Percentiles rank a stretch among this genome's conserved stretches.
Evolutionary conservation across 2,888 invertebrate genomes (phyloP).

Genomic region (Eristalinus aeneus): DNA sequence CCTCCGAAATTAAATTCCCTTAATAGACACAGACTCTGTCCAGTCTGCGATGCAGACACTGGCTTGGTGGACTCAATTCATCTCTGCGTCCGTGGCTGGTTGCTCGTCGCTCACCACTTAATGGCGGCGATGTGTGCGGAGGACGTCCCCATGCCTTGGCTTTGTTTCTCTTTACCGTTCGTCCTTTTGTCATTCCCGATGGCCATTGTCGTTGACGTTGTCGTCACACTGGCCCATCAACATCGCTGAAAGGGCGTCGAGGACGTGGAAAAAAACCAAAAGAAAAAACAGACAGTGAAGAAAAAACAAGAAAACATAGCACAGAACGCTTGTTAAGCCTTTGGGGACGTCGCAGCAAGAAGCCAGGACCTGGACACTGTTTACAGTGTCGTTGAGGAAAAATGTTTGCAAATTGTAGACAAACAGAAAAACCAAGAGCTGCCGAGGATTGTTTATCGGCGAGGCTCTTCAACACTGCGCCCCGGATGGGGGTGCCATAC

Average conservation of each 20-base stretch:
- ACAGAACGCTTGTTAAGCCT: conserved; percentile 29
- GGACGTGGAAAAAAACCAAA: background rate
- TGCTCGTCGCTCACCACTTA: background rate
- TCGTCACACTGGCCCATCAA: conserved; percentile 3
- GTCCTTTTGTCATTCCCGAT: conserved; percentile 40
- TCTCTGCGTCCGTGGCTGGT: background rate
- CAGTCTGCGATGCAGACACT: conserved; percentile 24
- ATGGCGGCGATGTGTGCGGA: conserved; percentile 8
- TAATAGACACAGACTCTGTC: conserved; percentile 38
- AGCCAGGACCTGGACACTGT: conserved; percentile 41
- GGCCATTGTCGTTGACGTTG: conserved; percentile 22
- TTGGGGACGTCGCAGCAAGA: conserved; percentile 18
- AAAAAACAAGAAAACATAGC: background rate
- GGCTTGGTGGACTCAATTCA: conserved; percentile 47
- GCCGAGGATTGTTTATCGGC: conserved; percentile 58
- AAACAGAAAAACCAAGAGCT: conserved; percentile 61
- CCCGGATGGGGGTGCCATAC: background rate
- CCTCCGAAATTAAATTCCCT: conserved; percentile 47
- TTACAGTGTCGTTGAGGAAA: conserved; percentile 67
- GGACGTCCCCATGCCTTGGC: background rate
- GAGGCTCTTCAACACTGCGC: background rate
- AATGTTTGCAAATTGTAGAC: conserved; percentile 68
- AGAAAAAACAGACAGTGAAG: background rate
- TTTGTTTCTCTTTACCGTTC: conserved; percentile 14
- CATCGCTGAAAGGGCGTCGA: conserved; percentile 27